Percentiles rank a stretch among this genome's conserved stretches.
Conservation (phyloP, 2,888 invertebrate genomes). For the Synergus umbraculus region DNA sequence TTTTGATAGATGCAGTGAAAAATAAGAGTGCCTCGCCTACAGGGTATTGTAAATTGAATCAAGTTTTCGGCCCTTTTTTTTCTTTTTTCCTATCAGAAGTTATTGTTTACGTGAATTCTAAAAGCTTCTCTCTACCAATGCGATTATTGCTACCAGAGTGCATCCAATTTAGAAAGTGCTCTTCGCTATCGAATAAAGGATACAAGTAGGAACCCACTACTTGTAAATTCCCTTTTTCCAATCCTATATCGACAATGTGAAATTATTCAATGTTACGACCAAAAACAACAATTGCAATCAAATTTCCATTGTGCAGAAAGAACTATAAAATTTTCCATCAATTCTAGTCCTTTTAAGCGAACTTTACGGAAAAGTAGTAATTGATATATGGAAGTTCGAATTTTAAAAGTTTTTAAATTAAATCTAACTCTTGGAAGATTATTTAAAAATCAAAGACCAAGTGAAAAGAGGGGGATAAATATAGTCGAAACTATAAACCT, state of each 20-base stretch:
- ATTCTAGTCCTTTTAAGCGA: neutral
- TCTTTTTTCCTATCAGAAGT: constrained; percentile 11
- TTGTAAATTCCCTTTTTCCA: constrained; percentile 31
- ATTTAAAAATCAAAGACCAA: too few relatives aligned
- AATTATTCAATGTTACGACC: constrained; percentile 10
- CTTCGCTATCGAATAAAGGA: constrained; percentile 24
- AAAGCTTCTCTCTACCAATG: constrained; percentile 24
- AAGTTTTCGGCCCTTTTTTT: constrained; percentile 1
- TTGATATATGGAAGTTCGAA: neutral
- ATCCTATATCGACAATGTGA: constrained; percentile 6
- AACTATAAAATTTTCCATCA: too few relatives aligned
- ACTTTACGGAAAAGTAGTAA: neutral
- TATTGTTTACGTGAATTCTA: constrained; percentile 36
- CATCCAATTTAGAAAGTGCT: constrained; percentile 41
- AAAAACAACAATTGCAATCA: constrained; percentile 1
- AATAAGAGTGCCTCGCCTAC: neutral
- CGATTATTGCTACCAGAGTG: constrained; percentile 27
- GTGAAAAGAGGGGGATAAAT: too few relatives aligned
- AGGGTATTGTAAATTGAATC: constrained; percentile 1
- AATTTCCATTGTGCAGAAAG: neutral
- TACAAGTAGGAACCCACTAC: constrained; percentile 3
- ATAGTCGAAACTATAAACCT: too few relatives aligned
- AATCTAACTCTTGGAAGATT: too few relatives aligned
- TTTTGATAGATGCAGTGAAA: neutral
- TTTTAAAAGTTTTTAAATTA: too few relatives aligned